Evolutionary conservation across 2,113 vertebrate genomes (phyloP).

Genomic region (Crotalus viridis): DNA sequence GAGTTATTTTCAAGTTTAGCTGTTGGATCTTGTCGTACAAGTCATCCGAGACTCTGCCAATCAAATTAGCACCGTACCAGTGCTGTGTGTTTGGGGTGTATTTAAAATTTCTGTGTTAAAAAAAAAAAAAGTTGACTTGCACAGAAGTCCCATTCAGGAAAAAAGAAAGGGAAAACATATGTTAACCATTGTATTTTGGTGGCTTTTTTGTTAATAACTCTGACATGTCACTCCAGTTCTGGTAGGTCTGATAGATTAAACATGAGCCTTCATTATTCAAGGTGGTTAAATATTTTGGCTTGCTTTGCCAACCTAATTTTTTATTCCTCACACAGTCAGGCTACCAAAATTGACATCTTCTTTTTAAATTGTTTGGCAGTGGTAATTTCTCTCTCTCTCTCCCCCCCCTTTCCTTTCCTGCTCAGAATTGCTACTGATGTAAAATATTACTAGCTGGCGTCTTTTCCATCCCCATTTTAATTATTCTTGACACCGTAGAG

Average conservation of each 20-base stretch:
- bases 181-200: slow-evolving; percentile 72
- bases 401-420: background rate
- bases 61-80: background rate
- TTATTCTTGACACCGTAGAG: slow-evolving; percentile 99
- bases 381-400: slow-evolving; percentile 44
- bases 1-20: background rate
- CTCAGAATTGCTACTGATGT: slow-evolving; percentile 68
- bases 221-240: slow-evolving; percentile 66
- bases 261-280: slow-evolving; percentile 70
- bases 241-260: slow-evolving; percentile 74
- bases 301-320: slow-evolving; percentile 64
- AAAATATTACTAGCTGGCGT: slow-evolving; percentile 86
- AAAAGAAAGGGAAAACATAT: slow-evolving; percentile 63
- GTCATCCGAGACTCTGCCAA: background rate
- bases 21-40: background rate
- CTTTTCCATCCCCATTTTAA: slow-evolving; percentile 92
- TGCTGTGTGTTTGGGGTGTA: slow-evolving; percentile 39
- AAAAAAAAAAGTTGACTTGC: slow-evolving; percentile 50
- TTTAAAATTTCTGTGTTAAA: slow-evolving; percentile 54
- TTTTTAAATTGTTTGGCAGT: slow-evolving; percentile 78
- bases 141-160: slow-evolving; percentile 56
- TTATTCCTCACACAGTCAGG: slow-evolving; percentile 72
- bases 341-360: slow-evolving; percentile 77
- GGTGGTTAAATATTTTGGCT: slow-evolving; percentile 63
- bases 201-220: slow-evolving; percentile 70